Percentiles rank a stretch among this genome's conserved stretches.
These are phyloP conservation scores for Rhagoletis zephyria DNA, from an alignment of 1,140 invertebrate species.

Conservation along the genomic window DNA sequence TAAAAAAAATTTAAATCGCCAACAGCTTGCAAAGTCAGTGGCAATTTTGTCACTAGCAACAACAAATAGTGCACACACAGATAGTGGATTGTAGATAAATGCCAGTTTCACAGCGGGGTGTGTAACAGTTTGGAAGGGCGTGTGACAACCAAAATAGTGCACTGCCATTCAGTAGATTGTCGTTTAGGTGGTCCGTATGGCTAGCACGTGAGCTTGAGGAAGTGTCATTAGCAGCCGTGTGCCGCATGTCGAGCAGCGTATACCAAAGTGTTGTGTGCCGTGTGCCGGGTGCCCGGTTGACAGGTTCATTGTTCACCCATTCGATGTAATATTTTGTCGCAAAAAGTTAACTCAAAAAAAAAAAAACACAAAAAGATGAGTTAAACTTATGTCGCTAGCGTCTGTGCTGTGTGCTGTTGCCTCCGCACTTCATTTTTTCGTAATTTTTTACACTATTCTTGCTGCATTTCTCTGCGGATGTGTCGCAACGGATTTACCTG, in stretches of 20 bases:
- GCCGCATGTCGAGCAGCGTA: background rate
- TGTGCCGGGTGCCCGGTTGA: background rate
- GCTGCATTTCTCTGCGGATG: constrained; percentile 11
- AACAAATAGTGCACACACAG: background rate
- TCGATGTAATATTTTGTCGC: constrained; percentile 29
- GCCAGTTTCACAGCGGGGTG: background rate
- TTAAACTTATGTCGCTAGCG: too few relatives aligned
- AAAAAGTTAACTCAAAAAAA: background rate
- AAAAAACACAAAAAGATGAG: background rate
- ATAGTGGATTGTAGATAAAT: background rate
- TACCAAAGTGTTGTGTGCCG: background rate
- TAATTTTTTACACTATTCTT: background rate
- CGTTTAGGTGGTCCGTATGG: constrained; percentile 2
- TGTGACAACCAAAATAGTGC: background rate
- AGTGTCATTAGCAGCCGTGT: constrained; percentile 31
- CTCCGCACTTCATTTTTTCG: background rate
- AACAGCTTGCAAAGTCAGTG: background rate
- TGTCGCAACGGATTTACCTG: constrained; percentile 16
- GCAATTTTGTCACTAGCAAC: constrained; percentile 6
- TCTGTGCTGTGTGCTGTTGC: too few relatives aligned
- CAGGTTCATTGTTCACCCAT: constrained; percentile 41
- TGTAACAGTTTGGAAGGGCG: background rate
- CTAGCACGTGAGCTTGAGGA: background rate
- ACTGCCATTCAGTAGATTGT: background rate
- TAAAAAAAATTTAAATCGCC: background rate